A percentile compares a stretch with the other conserved stretches of the same genome.
Conservation (phyloP, 2,888 invertebrate genomes). For the Apeira syringaria region DNA sequence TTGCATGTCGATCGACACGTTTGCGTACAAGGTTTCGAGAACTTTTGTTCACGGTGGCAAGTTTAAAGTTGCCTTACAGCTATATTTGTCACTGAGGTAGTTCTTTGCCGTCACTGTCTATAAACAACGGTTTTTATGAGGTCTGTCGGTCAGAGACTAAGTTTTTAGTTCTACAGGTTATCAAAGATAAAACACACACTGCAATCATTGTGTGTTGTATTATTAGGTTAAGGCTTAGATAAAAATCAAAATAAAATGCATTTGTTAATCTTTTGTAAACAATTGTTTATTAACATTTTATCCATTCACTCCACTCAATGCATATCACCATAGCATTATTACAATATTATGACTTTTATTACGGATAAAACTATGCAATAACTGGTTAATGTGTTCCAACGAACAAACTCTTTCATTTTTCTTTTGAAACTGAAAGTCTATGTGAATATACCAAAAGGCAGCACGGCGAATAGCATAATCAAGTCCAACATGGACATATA, state of each 20-base stretch:
- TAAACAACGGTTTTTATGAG: too few species aligned
- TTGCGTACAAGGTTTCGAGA: too few species aligned
- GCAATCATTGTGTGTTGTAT: too few species aligned
- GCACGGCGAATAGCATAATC: slow-evolving; percentile 48
- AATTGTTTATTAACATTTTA: slow-evolving; percentile 85
- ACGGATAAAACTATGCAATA: slow-evolving; percentile 74
- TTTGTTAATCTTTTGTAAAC: slow-evolving; percentile 80
- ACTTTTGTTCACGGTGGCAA: too few species aligned
- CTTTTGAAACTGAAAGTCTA: slow-evolving; percentile 67
- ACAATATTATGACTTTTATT: slow-evolving; percentile 78
- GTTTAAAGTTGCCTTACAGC: too few species aligned
- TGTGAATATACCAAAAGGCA: slow-evolving; percentile 79
- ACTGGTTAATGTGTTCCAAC: slow-evolving; percentile 56
- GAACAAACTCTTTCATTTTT: slow-evolving; percentile 77
- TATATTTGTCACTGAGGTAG: too few species aligned
- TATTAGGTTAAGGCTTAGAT: too few species aligned
- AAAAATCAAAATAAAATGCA: slow-evolving; percentile 56
- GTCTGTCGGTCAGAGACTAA: too few species aligned
- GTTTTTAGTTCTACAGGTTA: too few species aligned
- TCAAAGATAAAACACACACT: too few species aligned
- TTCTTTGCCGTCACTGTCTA: too few species aligned
- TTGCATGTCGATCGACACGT: too few species aligned
- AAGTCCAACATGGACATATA: slow-evolving; percentile 48
- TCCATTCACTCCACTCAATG: slow-evolving; percentile 60
- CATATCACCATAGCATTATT: slow-evolving; percentile 70